phyloP scores from a whole-genome alignment of 1,140 invertebrate genomes.

The Drosophila punjabiensis region DNA sequence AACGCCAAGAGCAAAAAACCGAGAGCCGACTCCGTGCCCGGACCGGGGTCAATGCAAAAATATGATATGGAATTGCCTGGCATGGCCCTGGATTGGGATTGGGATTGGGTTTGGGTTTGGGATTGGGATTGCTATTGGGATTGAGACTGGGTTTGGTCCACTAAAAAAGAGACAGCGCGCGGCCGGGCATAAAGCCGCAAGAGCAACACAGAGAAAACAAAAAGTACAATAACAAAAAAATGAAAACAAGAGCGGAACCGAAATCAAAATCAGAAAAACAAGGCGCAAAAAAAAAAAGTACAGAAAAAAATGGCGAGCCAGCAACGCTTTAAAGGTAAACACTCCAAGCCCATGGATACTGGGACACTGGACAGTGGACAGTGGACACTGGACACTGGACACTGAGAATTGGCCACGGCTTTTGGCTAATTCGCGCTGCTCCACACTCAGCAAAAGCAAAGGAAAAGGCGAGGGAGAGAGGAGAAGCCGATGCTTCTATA shows the following conservation, averaged over 20 bases:
- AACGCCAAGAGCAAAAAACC: constrained; percentile 78
- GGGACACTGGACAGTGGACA: constrained; percentile 24
- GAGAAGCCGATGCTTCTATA: background rate
- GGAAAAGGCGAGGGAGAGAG: background rate
- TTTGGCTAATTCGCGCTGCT: constrained; percentile 75
- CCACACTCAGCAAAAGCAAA: constrained; percentile 35
- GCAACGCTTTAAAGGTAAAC: constrained; percentile 75
- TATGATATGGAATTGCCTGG: constrained; percentile 78
- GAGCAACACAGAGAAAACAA: constrained; percentile 1
- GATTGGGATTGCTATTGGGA: constrained; percentile 6
- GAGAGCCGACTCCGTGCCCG: constrained; percentile 24
- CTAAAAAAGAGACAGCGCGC: constrained; percentile 38
- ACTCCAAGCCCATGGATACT: constrained; percentile 54
- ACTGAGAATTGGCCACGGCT: constrained; percentile 61
- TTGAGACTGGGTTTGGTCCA: constrained; percentile 28
- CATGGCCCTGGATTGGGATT: constrained; percentile 38
- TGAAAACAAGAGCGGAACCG: constrained; percentile 25
- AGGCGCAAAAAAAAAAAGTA: constrained; percentile 17
- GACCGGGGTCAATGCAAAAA: constrained; percentile 75
- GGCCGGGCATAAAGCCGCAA: constrained; percentile 14
- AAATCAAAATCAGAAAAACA: constrained; percentile 19
- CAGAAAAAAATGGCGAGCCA: constrained; percentile 66
- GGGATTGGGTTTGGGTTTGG: constrained; percentile 1
- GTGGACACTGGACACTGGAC: constrained; percentile 25
- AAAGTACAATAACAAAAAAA: background rate